phyloP scores from a whole-genome alignment of 2,888 invertebrate genomes.

The Caenorhabditis macrosperma region DNA sequence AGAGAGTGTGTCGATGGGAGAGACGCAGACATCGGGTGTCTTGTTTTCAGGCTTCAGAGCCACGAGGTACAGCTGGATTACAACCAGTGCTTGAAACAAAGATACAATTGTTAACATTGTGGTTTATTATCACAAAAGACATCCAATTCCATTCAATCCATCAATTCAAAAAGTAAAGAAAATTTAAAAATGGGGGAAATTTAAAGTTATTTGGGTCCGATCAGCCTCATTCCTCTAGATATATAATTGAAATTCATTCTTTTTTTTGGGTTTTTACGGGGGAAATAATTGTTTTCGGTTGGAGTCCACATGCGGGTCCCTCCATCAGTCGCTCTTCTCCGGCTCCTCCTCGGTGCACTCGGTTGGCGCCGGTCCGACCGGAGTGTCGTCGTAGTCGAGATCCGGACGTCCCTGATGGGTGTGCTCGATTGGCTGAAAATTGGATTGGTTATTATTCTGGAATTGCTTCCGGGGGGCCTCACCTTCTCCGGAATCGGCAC shows the following conservation, averaged over 20 bases:
- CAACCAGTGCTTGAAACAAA: too few relatives aligned
- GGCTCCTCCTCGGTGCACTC: constrained; percentile 21
- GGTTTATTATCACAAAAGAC: too few relatives aligned
- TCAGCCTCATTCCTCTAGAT: constrained; percentile 38
- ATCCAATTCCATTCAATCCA: constrained; percentile 47
- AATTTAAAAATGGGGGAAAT: constrained; percentile 5
- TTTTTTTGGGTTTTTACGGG: constrained; percentile 3
- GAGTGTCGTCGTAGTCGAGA: constrained; percentile 74
- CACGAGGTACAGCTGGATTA: too few relatives aligned
- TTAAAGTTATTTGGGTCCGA: constrained; percentile 15
- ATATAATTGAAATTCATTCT: too few relatives aligned
- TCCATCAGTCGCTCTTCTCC: constrained; percentile 23
- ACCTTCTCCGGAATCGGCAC: constrained; percentile 71
- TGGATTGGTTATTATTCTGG: too few relatives aligned
- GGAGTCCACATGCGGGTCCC: not conserved
- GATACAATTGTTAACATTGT: too few relatives aligned
- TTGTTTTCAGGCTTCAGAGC: too few relatives aligned
- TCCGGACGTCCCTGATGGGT: constrained; percentile 72
- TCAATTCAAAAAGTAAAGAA: not conserved
- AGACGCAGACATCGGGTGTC: too few relatives aligned
- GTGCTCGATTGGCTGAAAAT: constrained; percentile 65
- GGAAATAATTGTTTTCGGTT: not conserved
- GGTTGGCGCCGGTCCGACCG: constrained; percentile 72
- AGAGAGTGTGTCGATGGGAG: too few relatives aligned
- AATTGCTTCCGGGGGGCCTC: not conserved